Evolutionary conservation across 2,113 vertebrate genomes (phyloP).

Genomic region (Alethe diademata): DNA sequence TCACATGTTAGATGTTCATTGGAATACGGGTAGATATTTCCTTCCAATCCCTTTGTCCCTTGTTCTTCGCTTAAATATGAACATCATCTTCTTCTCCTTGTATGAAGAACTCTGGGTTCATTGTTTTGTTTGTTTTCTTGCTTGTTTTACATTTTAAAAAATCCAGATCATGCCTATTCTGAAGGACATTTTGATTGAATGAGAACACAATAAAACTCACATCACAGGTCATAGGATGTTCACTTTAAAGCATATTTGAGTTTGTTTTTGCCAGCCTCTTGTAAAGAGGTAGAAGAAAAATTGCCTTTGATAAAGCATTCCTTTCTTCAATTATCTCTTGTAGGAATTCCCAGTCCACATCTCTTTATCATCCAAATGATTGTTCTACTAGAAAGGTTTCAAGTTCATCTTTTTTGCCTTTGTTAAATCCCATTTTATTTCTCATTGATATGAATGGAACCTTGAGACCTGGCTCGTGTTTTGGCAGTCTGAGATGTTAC

Average conservation of each 20-base stretch:
- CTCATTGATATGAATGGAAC: background rate
- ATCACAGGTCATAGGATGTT: background rate
- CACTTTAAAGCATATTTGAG: background rate
- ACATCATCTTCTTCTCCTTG: background rate
- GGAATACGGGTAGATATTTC: background rate
- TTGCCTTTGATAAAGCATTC: background rate
- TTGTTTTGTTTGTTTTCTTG: background rate
- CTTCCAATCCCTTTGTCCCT: background rate
- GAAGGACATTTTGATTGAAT: background rate
- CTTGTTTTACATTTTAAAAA: background rate
- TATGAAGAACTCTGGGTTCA: background rate
- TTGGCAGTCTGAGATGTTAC: background rate
- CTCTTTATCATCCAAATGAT: constrained; percentile 1
- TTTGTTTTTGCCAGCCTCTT: background rate
- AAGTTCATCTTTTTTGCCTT: background rate
- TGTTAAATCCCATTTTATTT: constrained; percentile 5
- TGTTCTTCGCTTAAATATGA: background rate
- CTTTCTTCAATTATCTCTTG: constrained; percentile 8
- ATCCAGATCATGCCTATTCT: background rate
- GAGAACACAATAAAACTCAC: background rate
- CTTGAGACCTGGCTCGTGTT: background rate
- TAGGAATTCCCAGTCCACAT: constrained; percentile 10
- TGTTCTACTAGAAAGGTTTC: background rate
- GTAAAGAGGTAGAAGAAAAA: background rate
- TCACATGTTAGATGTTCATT: background rate